phyloP scores from a whole-genome alignment of 92 coral and sea anemone genomes.

The Siderastrea siderea region DNA sequence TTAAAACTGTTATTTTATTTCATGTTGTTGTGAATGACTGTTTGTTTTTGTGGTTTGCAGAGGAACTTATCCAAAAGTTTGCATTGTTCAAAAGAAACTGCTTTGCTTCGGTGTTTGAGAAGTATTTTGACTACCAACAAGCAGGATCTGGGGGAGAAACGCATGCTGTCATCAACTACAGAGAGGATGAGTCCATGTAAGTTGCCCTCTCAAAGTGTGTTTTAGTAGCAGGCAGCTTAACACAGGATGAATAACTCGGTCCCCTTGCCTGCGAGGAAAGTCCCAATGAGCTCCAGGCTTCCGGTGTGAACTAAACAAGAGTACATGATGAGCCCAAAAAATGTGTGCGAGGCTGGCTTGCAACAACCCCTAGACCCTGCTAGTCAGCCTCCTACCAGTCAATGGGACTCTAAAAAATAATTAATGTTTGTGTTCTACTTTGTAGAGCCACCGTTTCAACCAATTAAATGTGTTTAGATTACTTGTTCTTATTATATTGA shows the following conservation, averaged over 20 bases:
- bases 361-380: no score
- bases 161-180: slow-evolving; percentile 95
- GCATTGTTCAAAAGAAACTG: slow-evolving; percentile 96
- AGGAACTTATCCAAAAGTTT: slow-evolving; percentile 84
- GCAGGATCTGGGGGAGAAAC: slow-evolving; percentile 90
- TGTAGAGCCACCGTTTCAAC: no score
- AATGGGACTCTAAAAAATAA: no score
- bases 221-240: no score
- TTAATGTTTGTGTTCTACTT: background rate
- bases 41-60: slow-evolving; percentile 47
- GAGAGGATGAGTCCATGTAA: slow-evolving; percentile 97
- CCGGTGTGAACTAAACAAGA: no score
- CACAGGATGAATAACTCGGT: no score
- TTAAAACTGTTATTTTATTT: no score
- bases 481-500: background rate
- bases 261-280: no score
- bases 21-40: background rate
- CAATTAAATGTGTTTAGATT: background rate
- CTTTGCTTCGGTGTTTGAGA: slow-evolving; percentile 98
- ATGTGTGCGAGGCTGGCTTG: no score
- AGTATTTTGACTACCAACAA: slow-evolving; percentile 93
- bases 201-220: slow-evolving; percentile 6
- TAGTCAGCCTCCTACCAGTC: no score
- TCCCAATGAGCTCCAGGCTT: no score
- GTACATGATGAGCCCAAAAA: no score